Conservation (phyloP, 2,888 invertebrate species). For the Choreutis nemorana region DNA sequence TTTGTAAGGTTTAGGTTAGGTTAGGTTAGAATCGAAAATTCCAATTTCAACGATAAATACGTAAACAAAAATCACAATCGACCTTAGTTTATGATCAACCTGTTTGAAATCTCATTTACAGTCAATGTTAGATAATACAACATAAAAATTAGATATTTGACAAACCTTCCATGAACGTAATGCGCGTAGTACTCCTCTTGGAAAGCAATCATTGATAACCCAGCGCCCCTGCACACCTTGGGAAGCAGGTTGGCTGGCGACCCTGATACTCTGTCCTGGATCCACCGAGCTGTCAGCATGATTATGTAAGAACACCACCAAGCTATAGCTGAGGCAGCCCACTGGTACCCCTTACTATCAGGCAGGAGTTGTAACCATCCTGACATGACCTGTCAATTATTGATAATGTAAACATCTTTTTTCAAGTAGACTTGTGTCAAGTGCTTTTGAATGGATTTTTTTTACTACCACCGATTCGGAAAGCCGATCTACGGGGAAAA, state of each 20-base stretch:
- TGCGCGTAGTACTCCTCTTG: constrained; percentile 48
- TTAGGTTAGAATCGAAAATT: too few species aligned
- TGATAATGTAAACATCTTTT: too few species aligned
- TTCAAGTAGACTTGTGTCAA: too few species aligned
- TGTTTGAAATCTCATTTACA: not conserved
- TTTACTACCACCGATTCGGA: not conserved
- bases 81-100: not conserved
- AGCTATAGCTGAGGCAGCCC: constrained; percentile 29
- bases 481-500: too few species aligned
- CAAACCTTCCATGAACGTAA: constrained; percentile 52
- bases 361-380: constrained; percentile 29
- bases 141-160: constrained; percentile 1
- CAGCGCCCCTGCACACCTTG: constrained; percentile 31
- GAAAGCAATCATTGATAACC: constrained; percentile 42
- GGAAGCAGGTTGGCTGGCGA: constrained; percentile 19
- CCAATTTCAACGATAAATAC: too few species aligned
- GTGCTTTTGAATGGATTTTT: not conserved
- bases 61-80: constrained; percentile 1
- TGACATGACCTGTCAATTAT: constrained; percentile 26
- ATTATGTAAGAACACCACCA: constrained; percentile 39
- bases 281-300: constrained; percentile 20
- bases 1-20: too few species aligned
- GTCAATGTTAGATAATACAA: constrained; percentile 1
- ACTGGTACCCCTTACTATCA: constrained; percentile 31
- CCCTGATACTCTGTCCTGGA: constrained; percentile 18